phyloP scores from a whole-genome alignment of 2,888 invertebrate genomes.

The Apotomis turbidana region DNA sequence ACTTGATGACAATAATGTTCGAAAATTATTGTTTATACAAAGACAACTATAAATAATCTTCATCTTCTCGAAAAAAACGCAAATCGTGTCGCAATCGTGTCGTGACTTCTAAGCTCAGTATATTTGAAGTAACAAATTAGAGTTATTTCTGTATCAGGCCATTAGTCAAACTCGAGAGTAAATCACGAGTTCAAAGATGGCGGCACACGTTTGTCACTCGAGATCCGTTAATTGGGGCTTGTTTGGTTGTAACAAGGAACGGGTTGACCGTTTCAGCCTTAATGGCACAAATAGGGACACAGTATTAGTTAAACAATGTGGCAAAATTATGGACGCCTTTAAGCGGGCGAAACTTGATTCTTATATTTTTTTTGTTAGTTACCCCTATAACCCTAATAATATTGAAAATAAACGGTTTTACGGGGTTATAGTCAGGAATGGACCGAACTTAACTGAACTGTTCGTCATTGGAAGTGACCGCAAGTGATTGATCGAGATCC shows the following conservation, averaged over 20 bases:
- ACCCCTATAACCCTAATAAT: too few relatives aligned
- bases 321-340: not conserved
- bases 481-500: too few relatives aligned
- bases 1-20: too few relatives aligned
- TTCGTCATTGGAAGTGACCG: too few relatives aligned
- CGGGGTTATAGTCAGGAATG: too few relatives aligned
- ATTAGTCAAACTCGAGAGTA: constrained; percentile 74
- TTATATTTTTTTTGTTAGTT: too few relatives aligned
- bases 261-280: constrained; percentile 39
- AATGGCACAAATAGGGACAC: constrained; percentile 23
- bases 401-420: too few relatives aligned
- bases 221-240: constrained; percentile 60
- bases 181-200: constrained; percentile 62
- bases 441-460: too few relatives aligned
- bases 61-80: not conserved
- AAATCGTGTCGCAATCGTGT: constrained; percentile 42
- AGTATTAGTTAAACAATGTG: constrained; percentile 12
- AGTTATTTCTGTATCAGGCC: constrained; percentile 70
- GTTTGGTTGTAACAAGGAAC: constrained; percentile 51
- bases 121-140: constrained; percentile 65
- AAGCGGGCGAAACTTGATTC: not conserved
- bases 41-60: not conserved
- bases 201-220: constrained; percentile 62
- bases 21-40: too few relatives aligned
- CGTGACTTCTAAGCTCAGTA: constrained; percentile 38